Base-by-base conservation (phyloP, 2,797 vertebrate genomes). In the Rhyacichthys aspro region DNA sequence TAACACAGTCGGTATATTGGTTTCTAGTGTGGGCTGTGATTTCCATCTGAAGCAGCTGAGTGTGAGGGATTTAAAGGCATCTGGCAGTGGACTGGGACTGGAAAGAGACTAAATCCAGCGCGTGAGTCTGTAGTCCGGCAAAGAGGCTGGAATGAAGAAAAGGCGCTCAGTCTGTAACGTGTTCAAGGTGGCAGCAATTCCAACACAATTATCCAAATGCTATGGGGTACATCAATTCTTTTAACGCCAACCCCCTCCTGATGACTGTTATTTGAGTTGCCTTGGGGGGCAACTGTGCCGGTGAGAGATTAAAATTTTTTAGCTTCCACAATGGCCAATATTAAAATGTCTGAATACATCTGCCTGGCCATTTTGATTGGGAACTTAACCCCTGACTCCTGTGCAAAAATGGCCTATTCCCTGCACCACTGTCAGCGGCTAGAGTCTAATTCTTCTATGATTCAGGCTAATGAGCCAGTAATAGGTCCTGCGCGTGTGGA, bases 341-440 rank as follows among this genome's bases (percentile, higher is more conserved):
- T 99, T 98, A 98, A 98, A 99, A 96, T 95, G 96, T 97, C 96
- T 96, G 90, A 86, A 94, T 94, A 93, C 95, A 97, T 98, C 92
- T 95, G 92, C 93, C 90, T 88, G 93, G 94, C 94, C 93, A 94
- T 94, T 95, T 95, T 98, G 97, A 98, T 98, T 96, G 96, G 94
- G 95, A 96, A 96, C 95, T 96, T 97, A 98, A 98, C 96, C 97
- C 96, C 94, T 96, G 96, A 98, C 96, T 98, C 94, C 93, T 90
- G 93, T 94, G 95, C 92, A 32, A 94, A 95, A 94, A 91, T 89
- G 83, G 55, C 83, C 91, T 77, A 82, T 94, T 95, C 95, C 95
- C 92, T 83, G 89, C 93, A 93, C 93, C 90, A 95, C 95, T 95
- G 95, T 96, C 94, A 92, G 91, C 89, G 82, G 92, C 92, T 92